Conservation (phyloP, 2,113 vertebrate genomes). For the Campylorhamphus procurvoides region DNA sequence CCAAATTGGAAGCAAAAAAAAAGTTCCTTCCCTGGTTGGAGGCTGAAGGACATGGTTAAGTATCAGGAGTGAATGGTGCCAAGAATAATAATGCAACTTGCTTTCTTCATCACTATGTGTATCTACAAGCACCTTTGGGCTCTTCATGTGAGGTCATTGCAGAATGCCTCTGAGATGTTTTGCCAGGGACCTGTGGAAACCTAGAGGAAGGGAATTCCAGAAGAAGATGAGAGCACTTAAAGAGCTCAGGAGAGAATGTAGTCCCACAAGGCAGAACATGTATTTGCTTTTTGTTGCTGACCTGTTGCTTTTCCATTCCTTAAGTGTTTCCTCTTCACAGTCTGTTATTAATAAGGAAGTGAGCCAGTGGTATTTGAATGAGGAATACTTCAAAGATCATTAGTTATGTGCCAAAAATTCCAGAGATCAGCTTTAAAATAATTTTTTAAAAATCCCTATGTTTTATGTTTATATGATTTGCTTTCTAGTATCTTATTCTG, state of each 20-base stretch:
- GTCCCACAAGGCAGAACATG: not conserved
- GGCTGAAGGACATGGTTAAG: not conserved
- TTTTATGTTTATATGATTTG: not conserved
- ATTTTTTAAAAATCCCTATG: rapidly evolving
- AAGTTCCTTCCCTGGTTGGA: not conserved
- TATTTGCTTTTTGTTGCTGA: not conserved
- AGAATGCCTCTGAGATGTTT: not conserved
- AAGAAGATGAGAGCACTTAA: not conserved
- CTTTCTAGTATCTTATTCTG: not conserved
- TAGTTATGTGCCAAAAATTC: not conserved
- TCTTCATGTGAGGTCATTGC: not conserved
- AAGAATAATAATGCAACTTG: not conserved
- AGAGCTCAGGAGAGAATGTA: not conserved
- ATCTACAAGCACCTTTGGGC: not conserved
- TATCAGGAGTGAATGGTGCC: not conserved
- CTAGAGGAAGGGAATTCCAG: not conserved
- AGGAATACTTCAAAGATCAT: not conserved
- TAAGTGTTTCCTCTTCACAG: not conserved
- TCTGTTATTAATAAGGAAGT: not conserved
- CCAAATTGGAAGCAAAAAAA: not conserved
- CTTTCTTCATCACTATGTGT: not conserved
- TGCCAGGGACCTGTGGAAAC: not conserved
- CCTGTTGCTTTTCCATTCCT: not conserved
- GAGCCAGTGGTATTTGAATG: not conserved
- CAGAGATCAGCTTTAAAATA: not conserved